A percentile compares a stretch with the other conserved stretches of the same genome.
These are phyloP conservation scores for Ametastegia equiseti DNA, from an alignment of 2,888 invertebrate species.

Conservation along the genomic window DNA sequence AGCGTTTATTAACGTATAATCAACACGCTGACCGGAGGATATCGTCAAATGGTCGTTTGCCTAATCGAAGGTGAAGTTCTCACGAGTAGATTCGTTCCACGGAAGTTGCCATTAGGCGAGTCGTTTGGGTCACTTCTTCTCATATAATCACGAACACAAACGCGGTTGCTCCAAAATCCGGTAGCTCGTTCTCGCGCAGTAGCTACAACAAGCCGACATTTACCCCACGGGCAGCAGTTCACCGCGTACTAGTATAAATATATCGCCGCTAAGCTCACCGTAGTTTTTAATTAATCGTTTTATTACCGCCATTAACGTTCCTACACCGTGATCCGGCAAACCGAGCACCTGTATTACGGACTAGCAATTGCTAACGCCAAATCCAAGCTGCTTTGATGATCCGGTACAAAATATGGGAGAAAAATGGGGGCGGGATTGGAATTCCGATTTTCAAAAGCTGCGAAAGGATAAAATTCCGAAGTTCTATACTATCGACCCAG, in stretches of 20 bases:
- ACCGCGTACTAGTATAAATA: background rate
- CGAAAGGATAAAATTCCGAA: no score
- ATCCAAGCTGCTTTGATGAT: background rate
- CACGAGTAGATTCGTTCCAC: background rate
- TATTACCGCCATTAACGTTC: constrained; percentile 14
- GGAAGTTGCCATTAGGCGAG: background rate
- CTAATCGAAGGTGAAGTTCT: constrained; percentile 9
- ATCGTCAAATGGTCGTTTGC: background rate
- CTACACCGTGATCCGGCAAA: background rate
- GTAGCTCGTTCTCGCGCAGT: no score
- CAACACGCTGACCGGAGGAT: background rate
- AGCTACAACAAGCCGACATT: no score
- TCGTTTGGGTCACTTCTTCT: background rate
- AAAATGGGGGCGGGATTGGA: no score
- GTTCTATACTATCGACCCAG: no score
- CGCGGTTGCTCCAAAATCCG: constrained; percentile 3
- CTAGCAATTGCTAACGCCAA: background rate
- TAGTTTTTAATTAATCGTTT: constrained; percentile 46
- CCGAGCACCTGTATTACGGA: constrained; percentile 23
- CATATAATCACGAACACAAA: background rate
- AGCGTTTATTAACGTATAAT: background rate
- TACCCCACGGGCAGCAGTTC: background rate
- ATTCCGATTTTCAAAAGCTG: no score
- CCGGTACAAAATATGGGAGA: background rate
- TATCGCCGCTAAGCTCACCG: constrained; percentile 29